Conservation (phyloP, 2,797 vertebrate species). For the Yasuhikotakia modesta region DNA sequence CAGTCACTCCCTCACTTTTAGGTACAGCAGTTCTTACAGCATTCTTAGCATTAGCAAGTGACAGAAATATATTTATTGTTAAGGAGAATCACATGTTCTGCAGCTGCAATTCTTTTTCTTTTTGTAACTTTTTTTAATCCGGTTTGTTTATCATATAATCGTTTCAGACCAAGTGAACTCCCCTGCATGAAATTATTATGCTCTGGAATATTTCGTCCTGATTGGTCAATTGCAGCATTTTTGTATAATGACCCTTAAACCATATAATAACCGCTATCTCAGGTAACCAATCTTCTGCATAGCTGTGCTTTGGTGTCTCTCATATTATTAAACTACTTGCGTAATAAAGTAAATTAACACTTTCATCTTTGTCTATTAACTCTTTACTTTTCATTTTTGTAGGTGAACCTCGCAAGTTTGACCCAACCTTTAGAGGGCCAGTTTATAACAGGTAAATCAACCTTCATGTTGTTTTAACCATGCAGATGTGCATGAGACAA, state of each 20-base stretch:
- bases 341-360: neutral
- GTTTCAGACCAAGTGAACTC: too few relatives aligned
- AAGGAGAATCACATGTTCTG: neutral
- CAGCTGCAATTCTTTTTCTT: too few relatives aligned
- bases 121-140: too few relatives aligned
- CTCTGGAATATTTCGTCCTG: neutral
- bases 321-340: neutral
- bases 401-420: slow-evolving; percentile 84
- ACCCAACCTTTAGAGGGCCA: slow-evolving; percentile 85
- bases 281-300: neutral
- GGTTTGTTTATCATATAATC: too few relatives aligned
- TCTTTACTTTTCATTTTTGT: slow-evolving; percentile 36
- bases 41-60: neutral
- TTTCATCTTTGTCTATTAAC: neutral
- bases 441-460: slow-evolving; percentile 77
- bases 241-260: neutral
- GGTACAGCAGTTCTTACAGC: neutral
- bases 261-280: neutral
- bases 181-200: too few relatives aligned
- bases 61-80: neutral
- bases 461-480: neutral
- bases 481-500: neutral
- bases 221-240: neutral
- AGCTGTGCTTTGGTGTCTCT: neutral
- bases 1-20: neutral